These are phyloP conservation scores for Amazona vittata DNA, from an alignment of 2,113 vertebrate species.

Conservation along the genomic window DNA sequence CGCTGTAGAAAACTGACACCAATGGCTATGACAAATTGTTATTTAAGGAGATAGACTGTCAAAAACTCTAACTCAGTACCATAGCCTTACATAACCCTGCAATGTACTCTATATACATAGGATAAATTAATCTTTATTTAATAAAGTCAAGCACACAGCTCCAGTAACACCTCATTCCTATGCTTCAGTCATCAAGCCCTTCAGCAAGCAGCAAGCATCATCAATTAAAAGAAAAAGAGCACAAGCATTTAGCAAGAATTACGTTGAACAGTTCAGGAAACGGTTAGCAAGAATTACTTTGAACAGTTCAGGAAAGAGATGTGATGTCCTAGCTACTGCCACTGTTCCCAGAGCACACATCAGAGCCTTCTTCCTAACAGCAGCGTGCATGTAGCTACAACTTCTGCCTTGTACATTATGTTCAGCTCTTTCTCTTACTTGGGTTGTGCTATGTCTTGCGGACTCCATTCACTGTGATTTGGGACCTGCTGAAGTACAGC, in stretches of 20 bases:
- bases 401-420: background rate
- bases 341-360: background rate
- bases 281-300: background rate
- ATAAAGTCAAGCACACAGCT: background rate
- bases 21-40: background rate
- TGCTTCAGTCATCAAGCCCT: background rate
- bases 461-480: background rate
- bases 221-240: background rate
- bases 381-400: background rate
- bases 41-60: background rate
- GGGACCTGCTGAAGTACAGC: background rate
- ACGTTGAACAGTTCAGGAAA: background rate
- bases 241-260: background rate
- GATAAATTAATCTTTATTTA: conserved; percentile 27
- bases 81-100: background rate
- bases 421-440: background rate
- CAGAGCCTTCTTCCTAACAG: background rate
- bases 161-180: background rate
- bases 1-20: background rate
- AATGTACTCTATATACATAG: background rate
- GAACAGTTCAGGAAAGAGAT: background rate
- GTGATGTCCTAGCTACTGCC: background rate
- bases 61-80: background rate
- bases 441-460: background rate
- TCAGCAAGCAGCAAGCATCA: background rate